Conservation (phyloP, 2,888 invertebrate genomes). For the Phyllotreta cruciferae region DNA sequence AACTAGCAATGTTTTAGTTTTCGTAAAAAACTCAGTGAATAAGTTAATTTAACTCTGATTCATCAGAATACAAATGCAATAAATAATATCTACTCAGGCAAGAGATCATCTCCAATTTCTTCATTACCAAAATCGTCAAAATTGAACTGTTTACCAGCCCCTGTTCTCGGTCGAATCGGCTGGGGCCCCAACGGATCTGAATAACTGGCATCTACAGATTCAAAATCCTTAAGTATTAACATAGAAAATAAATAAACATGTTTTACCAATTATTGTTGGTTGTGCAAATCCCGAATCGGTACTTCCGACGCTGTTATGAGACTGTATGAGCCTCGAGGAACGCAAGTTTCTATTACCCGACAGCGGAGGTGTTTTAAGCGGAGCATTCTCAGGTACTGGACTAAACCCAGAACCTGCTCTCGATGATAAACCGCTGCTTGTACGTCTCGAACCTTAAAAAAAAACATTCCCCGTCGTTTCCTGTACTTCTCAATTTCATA, state of each 20-base stretch:
- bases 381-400: slow-evolving; percentile 60
- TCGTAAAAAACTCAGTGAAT: too few species aligned
- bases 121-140: slow-evolving; percentile 76
- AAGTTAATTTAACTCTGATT: too few species aligned
- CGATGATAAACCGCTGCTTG: slow-evolving; percentile 66
- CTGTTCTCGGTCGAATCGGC: slow-evolving; percentile 65
- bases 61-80: not conserved
- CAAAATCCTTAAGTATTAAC: too few species aligned
- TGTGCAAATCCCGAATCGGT: slow-evolving; percentile 57
- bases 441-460: slow-evolving; percentile 61
- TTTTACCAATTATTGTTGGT: slow-evolving; percentile 27
- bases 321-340: slow-evolving; percentile 48
- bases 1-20: too few species aligned
- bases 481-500: too few species aligned
- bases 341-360: slow-evolving; percentile 51
- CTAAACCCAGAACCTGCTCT: slow-evolving; percentile 65
- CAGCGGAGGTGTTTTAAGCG: slow-evolving; percentile 46
- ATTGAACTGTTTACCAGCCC: slow-evolving; percentile 63
- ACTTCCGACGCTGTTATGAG: slow-evolving; percentile 56
- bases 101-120: slow-evolving; percentile 74
- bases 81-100: slow-evolving; percentile 69
- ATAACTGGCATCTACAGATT: slow-evolving; percentile 64
- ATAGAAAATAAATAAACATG: too few species aligned
- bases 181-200: slow-evolving; percentile 66
- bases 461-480: not conserved